phyloP scores from a whole-genome alignment of 2,113 vertebrate genomes.

The Antechinus stuartii region DNA sequence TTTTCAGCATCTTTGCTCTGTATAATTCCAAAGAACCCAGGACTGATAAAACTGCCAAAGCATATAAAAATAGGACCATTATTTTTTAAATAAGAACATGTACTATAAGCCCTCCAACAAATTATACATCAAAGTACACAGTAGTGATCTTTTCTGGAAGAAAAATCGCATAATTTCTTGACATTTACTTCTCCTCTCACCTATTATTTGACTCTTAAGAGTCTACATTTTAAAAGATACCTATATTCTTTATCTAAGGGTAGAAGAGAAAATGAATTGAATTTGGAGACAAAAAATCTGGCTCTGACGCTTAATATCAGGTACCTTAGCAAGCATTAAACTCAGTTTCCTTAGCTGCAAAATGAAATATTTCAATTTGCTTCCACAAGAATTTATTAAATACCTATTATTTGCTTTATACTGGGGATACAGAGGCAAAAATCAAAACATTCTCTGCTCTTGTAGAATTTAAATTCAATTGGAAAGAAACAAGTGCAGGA shows the following conservation, averaged over 20 bases:
- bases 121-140: background rate
- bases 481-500: background rate
- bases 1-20: slow-evolving; percentile 47
- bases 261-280: background rate
- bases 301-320: background rate
- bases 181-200: background rate
- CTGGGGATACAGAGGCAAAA: background rate
- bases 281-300: background rate
- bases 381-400: background rate
- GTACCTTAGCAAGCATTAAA: background rate
- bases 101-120: background rate
- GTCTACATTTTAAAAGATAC: background rate
- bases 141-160: background rate
- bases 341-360: background rate
- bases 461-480: background rate
- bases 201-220: background rate
- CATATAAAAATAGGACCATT: background rate
- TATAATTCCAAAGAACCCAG: slow-evolving; percentile 39
- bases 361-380: background rate
- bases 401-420: background rate
- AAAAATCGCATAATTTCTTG: background rate
- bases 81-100: background rate
- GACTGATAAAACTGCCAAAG: background rate
- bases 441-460: background rate
- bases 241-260: background rate